A percentile compares a stretch with the other conserved stretches of the same genome.
These are phyloP conservation scores for Tetragnatha montana DNA, from an alignment of 2,888 invertebrate species.

Conservation along the genomic window DNA sequence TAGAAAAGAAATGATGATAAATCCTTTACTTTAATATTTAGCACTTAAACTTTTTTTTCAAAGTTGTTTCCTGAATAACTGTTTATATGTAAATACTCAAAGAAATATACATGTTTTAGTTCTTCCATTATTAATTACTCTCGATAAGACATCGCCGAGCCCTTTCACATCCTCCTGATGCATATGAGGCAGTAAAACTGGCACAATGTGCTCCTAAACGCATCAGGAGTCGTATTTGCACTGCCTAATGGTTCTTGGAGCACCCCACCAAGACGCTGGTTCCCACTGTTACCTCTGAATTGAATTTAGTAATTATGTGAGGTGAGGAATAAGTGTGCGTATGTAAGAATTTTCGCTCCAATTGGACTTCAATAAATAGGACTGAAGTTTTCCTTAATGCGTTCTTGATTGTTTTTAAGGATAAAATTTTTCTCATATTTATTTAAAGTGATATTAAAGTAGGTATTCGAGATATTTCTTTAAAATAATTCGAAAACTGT, in stretches of 20 bases:
- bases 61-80: no score
- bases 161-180: background rate
- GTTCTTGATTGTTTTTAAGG: background rate
- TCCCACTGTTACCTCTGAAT: background rate
- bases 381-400: background rate
- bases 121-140: no score
- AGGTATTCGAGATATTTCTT: no score
- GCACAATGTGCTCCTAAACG: background rate
- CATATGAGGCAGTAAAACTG: background rate
- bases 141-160: background rate
- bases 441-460: no score
- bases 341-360: background rate
- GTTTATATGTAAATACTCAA: no score
- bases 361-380: background rate
- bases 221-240: background rate
- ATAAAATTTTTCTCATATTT: no score
- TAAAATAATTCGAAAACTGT: no score
- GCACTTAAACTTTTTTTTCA: no score
- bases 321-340: background rate
- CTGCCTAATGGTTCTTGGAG: background rate
- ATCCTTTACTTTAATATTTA: no score
- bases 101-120: no score
- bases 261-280: background rate
- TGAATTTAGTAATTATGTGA: background rate
- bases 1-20: no score